Base-by-base conservation (phyloP, 2,888 invertebrate species). In the Drosophila neonasuta region DNA sequence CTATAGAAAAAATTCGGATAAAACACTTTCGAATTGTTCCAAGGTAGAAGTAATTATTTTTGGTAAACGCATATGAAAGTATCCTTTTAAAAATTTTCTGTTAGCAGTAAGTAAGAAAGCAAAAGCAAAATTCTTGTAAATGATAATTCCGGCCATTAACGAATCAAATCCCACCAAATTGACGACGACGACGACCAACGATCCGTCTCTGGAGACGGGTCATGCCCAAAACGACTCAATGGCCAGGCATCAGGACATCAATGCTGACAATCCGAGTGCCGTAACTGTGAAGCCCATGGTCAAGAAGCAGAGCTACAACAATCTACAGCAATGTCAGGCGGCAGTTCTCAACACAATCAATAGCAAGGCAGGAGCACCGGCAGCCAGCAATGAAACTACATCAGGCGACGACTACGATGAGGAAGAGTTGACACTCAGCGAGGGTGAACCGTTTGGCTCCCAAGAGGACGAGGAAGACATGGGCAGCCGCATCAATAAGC, bases 1-100 rank as follows among this genome's bases (percentile, higher is more conserved):
- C 52, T 72, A 54, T 49, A 44, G 9, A 1, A 41, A 54, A 44
- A 39, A 34, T 49, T 72, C 48, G 5, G 24, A 57, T 24, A 34
- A 41, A 69, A 56, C 46, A 46, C 34, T 51, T 66, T 73, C 46
- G 15, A 54, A 58, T 63, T 66, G 57, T 62, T 71, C 30, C 15
- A 64, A 63, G 63, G 63, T 63, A 39, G 45, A 71, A 68, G 17
- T 68, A 55, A 65, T 58, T 55, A 50, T 68, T 83, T 87, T 87
- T 74, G 81, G 84, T 69, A 77, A 75, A 66, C 61, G 71, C 72
- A 79, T 84, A 76, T 79, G 73, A 77, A 68, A 71, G 54, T 58
- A 69, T 65, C 63, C 46, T 71, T 74, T 72, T 58, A 61, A 60
- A 61, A 61, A 61, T 61, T 61, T 32, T 48, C 44, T 54, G 60